Percentiles rank a stretch among this genome's conserved stretches.
phyloP scores from a whole-genome alignment of 1,140 invertebrate species.

The Pogonus chalceus region DNA sequence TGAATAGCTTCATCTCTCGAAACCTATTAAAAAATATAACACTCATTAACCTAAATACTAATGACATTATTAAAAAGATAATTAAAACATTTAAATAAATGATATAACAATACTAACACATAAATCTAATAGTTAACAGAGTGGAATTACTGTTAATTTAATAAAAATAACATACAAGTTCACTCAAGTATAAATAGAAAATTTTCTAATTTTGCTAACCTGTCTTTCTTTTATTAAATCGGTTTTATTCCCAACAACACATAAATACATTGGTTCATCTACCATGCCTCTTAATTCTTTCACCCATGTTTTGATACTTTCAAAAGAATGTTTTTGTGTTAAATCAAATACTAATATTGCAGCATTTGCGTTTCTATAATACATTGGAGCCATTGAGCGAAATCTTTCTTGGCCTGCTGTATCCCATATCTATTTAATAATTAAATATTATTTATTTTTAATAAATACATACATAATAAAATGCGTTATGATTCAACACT shows the following conservation, averaged over 20 bases:
- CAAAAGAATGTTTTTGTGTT: slow-evolving; percentile 60
- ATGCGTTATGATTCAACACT: no score
- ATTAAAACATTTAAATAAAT: background rate
- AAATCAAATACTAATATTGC: slow-evolving; percentile 82
- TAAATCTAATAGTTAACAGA: background rate
- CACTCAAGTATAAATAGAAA: background rate
- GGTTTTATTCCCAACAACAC: slow-evolving; percentile 77
- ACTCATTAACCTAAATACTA: background rate
- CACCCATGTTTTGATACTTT: slow-evolving; percentile 69
- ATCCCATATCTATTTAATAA: slow-evolving; percentile 66
- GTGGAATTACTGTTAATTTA: no score
- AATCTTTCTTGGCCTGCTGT: slow-evolving; percentile 84
- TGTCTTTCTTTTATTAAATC: slow-evolving; percentile 55
- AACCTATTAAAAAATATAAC: slow-evolving; percentile 35
- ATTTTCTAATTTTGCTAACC: slow-evolving; percentile 13
- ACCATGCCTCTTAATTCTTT: slow-evolving; percentile 68
- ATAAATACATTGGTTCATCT: slow-evolving; percentile 60
- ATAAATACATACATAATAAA: no score
- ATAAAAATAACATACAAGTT: no score
- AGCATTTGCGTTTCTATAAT: slow-evolving; percentile 82
- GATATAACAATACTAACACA: background rate
- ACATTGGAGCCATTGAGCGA: slow-evolving; percentile 82
- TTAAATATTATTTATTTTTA: no score
- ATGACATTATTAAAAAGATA: background rate
- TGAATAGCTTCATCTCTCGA: slow-evolving; percentile 54